Evolutionary conservation across 2,113 vertebrate genomes (phyloP).

Genomic region (Cygnus buccinator): DNA sequence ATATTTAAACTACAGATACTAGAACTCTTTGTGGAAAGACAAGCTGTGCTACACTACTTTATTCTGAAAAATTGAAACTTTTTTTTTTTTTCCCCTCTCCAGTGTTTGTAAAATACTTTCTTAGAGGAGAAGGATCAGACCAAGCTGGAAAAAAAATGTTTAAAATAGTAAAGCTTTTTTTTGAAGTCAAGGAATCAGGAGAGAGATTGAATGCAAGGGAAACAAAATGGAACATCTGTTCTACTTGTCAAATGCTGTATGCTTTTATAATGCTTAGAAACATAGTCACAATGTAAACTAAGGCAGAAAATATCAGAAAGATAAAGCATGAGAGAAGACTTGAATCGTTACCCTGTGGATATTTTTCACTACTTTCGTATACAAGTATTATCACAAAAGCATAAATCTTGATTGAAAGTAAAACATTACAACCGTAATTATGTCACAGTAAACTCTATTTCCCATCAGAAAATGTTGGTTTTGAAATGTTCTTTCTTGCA

Average conservation of each 20-base stretch:
- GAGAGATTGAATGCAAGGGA: not conserved
- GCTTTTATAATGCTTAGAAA: not conserved
- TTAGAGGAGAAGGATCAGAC: not conserved
- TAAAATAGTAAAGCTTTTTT: not conserved
- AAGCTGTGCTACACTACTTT: not conserved
- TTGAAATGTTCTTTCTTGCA: not conserved
- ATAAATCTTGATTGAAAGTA: not conserved
- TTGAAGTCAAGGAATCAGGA: rapidly evolving
- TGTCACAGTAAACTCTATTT: not conserved
- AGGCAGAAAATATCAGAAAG: not conserved
- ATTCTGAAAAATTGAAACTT: not conserved
- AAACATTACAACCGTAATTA: not conserved
- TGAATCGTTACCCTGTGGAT: not conserved
- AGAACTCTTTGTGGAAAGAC: not conserved
- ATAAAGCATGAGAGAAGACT: not conserved
- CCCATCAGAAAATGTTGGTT: not conserved
- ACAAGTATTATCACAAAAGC: not conserved
- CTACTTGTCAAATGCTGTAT: not conserved
- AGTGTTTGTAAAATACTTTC: not conserved
- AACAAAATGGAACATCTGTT: not conserved
- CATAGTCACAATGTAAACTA: not conserved
- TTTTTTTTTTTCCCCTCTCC: not conserved
- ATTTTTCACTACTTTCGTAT: not conserved
- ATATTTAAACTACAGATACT: not conserved
- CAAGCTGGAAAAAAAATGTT: not conserved